These are phyloP conservation scores for Neodontobutis hainanensis DNA, from an alignment of 2,113 vertebrate species.

Conservation along the genomic window DNA sequence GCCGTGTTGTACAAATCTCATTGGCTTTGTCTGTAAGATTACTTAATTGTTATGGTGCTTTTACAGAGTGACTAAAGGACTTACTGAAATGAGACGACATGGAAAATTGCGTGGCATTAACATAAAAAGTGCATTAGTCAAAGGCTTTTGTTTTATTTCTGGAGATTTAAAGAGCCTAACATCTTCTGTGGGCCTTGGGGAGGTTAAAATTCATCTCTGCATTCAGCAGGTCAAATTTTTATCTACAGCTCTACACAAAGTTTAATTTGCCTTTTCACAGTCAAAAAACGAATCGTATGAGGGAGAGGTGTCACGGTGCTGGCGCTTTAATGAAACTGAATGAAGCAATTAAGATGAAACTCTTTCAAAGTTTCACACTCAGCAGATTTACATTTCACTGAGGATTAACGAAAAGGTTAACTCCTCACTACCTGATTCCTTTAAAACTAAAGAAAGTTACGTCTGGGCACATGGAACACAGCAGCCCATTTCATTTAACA, in stretches of 20 bases:
- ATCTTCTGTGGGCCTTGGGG: not conserved
- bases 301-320: constrained; percentile 8
- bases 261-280: constrained; percentile 17
- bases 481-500: too few relatives aligned
- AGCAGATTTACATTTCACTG: constrained; percentile 29
- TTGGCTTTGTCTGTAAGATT: not conserved
- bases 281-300: not conserved
- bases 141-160: not conserved
- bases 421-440: not conserved
- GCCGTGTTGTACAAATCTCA: not conserved
- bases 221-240: constrained; percentile 11
- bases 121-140: not conserved
- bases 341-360: constrained; percentile 18
- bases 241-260: constrained; percentile 12
- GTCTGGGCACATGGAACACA: not conserved
- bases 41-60: constrained; percentile 3
- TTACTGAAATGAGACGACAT: not conserved
- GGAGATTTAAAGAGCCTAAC: not conserved
- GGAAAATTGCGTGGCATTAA: not conserved
- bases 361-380: constrained; percentile 26
- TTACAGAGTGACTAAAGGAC: not conserved
- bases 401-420: constrained; percentile 15
- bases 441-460: constrained; percentile 15
- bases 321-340: constrained; percentile 27
- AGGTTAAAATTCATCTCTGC: not conserved